phyloP scores from a whole-genome alignment of 1,140 invertebrate species.

The Glossosoma conforme region DNA sequence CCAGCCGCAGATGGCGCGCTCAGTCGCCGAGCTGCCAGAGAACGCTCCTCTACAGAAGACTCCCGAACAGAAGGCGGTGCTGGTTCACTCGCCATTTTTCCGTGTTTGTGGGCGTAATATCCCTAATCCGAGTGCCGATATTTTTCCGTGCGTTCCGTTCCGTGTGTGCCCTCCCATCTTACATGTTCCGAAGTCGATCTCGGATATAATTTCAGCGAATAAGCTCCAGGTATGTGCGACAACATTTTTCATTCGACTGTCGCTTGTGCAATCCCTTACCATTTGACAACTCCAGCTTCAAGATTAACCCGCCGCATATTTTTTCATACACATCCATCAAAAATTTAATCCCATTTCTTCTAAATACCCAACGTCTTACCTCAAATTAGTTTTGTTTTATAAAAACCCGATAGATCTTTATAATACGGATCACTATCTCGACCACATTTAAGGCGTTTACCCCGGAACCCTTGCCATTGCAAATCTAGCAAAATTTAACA shows the following conservation, averaged over 20 bases:
- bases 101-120: conserved; percentile 21
- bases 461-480: neutral
- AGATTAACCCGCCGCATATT: too few species aligned
- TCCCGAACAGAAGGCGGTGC: conserved; percentile 15
- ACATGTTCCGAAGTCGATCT: neutral
- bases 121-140: neutral
- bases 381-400: too few species aligned
- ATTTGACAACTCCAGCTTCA: conserved; percentile 18
- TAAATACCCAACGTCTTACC: too few species aligned
- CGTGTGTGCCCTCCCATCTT: conserved; percentile 8
- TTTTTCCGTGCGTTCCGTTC: conserved; percentile 2
- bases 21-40: conserved; percentile 1
- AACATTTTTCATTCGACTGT: conserved; percentile 11
- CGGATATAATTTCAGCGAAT: conserved; percentile 7
- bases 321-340: neutral
- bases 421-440: too few species aligned
- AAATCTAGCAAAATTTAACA: too few species aligned
- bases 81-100: conserved; percentile 19
- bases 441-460: conserved; percentile 15
- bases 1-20: conserved; percentile 6
- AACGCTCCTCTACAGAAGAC: conserved; percentile 6
- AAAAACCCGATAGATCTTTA: too few species aligned
- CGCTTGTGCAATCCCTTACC: conserved; percentile 6
- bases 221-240: conserved; percentile 10
- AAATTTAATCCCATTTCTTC: conserved; percentile 1